Evolutionary conservation across 2,797 vertebrate species (phyloP).

Genomic region (Eleutherodactylus coqui): DNA sequence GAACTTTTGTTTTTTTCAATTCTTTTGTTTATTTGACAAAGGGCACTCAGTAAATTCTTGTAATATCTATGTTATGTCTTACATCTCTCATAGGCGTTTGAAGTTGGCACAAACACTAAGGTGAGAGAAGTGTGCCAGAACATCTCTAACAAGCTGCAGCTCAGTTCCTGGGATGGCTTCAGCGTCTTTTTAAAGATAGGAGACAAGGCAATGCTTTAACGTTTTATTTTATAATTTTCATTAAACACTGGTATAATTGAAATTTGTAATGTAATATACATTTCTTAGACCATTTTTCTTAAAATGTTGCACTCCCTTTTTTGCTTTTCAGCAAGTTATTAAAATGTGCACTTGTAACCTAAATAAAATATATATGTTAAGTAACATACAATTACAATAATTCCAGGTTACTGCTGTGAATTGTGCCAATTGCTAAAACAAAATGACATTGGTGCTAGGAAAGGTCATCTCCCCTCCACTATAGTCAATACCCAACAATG

Average conservation of each 20-base stretch:
- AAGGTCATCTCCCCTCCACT: too few species aligned
- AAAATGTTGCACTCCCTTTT: too few species aligned
- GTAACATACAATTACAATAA: too few species aligned
- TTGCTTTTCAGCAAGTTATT: too few species aligned
- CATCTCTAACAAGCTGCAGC: constrained; percentile 77
- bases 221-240: not conserved
- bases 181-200: constrained; percentile 92
- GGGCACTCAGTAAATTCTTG: not conserved
- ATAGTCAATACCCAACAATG: too few species aligned
- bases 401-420: too few species aligned
- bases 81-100: constrained; percentile 79
- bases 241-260: not conserved
- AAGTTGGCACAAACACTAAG: constrained; percentile 83
- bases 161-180: constrained; percentile 89
- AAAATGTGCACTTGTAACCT: too few species aligned
- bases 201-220: constrained; percentile 83
- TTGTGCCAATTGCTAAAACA: too few species aligned
- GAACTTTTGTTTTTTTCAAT: too few species aligned
- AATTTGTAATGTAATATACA: not conserved
- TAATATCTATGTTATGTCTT: not conserved
- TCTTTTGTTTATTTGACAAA: not conserved
- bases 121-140: constrained; percentile 83
- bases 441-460: too few species aligned
- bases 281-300: too few species aligned
- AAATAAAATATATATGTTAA: too few species aligned